Evolutionary conservation across 2,113 vertebrate species (phyloP), one percentile per base, ranked within the genome.

Genomic region (Vulpes lagopus): DNA sequence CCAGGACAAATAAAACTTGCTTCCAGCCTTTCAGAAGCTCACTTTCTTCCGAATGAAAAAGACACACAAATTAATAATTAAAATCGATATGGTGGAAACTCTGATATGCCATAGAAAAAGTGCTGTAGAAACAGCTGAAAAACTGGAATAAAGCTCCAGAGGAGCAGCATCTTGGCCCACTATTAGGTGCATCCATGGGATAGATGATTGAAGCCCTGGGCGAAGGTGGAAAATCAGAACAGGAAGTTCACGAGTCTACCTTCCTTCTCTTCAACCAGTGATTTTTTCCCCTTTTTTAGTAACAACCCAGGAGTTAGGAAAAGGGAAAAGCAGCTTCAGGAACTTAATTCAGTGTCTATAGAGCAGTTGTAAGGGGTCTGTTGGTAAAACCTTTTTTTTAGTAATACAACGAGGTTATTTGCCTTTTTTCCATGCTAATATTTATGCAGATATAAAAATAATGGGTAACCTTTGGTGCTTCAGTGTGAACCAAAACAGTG

Each of bases 91-190:
- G 20, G 74, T 43, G 12, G 74, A 82, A 92, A 74, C 27, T 64
- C 20, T 11, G 16, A n/a, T 79, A 49, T 35, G 27, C 20, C 49
- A 16, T 19, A 53, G 55, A 88, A 96, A 89, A 57, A 49, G 73
- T 30, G 27, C 22, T 51, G 32, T 82, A 51, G n/a, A 71, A 80
- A 53, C 27, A 53, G 49, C 14, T 27, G 32, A 53, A 62, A 92
- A 80, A 11, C 43, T 87, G n/a, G 27, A n/a, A 9, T 35, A 91
- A 65, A 92, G 20, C 65, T 43, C n/a, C 64, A 81, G 73, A 95
- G 74, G 27, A 73, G 25, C 64, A 27, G 14, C n/a, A 16, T 64
- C 43, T 64, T 64, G 27, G 27, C 11, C 27, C 8, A 32, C 20
- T 32, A 64, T n/a, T 1, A n/a, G 27, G 16, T 23, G 5, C n/a